Evolutionary conservation across 2,888 invertebrate species (phyloP).

Genomic region (Ennomos fuscantarius): DNA sequence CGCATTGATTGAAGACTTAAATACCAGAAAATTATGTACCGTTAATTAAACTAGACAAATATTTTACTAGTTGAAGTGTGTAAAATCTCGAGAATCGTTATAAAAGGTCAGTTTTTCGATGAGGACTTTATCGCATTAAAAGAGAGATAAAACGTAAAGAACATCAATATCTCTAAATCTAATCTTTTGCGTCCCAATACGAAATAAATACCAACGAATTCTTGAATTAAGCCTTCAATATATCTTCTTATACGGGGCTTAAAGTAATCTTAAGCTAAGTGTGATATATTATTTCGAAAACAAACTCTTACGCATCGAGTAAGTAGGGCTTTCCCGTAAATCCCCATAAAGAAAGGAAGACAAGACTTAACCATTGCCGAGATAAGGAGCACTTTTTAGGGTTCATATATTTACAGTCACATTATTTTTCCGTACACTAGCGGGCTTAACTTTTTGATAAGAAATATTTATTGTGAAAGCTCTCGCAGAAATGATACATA

Average conservation of each 20-base stretch:
- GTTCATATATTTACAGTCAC: slow-evolving; percentile 19
- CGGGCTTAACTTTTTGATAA: slow-evolving; percentile 11
- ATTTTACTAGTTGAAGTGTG: too few species aligned
- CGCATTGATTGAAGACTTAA: too few species aligned
- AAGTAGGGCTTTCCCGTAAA: slow-evolving; percentile 51
- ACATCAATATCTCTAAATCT: slow-evolving; percentile 8
- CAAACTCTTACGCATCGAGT: slow-evolving; percentile 60
- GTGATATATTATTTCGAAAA: slow-evolving; percentile 74
- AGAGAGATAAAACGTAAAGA: neutral
- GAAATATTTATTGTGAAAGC: slow-evolving; percentile 15
- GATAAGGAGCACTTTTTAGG: slow-evolving; percentile 30
- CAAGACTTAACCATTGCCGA: slow-evolving; percentile 54
- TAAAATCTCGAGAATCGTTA: too few species aligned
- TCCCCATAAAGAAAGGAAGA: slow-evolving; percentile 56
- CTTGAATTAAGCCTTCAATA: slow-evolving; percentile 65
- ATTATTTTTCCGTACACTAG: slow-evolving; percentile 11
- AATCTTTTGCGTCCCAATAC: slow-evolving; percentile 47
- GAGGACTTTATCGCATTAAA: too few species aligned
- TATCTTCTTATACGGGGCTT: slow-evolving; percentile 68
- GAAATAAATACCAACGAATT: slow-evolving; percentile 55
- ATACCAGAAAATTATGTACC: too few species aligned
- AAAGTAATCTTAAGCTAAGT: slow-evolving; percentile 72
- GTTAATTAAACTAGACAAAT: too few species aligned
- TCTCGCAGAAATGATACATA: neutral
- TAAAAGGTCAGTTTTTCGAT: too few species aligned